These are phyloP conservation scores for Sitobion miscanthi DNA, from an alignment of 1,140 invertebrate genomes.

Conservation along the genomic window DNA sequence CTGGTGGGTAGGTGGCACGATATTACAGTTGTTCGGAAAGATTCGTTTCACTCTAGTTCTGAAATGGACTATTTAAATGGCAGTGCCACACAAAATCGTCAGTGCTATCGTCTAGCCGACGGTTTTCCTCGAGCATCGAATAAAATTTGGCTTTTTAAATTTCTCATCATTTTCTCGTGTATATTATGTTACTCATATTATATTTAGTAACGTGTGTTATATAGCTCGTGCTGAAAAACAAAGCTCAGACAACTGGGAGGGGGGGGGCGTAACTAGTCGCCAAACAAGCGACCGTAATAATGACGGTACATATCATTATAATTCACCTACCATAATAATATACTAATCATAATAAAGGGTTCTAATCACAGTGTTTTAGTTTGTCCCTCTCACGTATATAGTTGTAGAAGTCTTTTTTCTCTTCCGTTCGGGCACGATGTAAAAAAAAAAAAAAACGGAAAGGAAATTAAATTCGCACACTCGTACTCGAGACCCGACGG, in stretches of 20 bases:
- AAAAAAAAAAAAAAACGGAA: neutral
- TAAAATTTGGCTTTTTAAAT: neutral
- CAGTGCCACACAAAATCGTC: too few relatives aligned
- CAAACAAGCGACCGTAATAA: neutral
- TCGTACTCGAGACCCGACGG: neutral
- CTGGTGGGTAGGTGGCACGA: too few relatives aligned
- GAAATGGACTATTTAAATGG: too few relatives aligned
- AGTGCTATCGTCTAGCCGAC: too few relatives aligned
- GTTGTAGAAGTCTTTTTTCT: neutral
- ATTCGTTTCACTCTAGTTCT: too few relatives aligned
- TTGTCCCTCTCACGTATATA: neutral
- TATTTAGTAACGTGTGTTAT: neutral
- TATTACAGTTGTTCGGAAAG: too few relatives aligned
- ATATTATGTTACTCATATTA: too few relatives aligned
- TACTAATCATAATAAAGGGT: neutral
- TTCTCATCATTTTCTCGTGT: neutral
- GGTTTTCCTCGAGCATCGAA: too few relatives aligned
- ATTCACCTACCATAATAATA: neutral
- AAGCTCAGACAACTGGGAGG: neutral
- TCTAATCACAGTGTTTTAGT: neutral
- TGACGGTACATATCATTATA: neutral
- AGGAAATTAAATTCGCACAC: conserved; percentile 8
- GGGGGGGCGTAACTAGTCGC: neutral
- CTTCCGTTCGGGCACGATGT: neutral
- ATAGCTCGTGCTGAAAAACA: neutral